These are phyloP conservation scores for Nannospalax galili DNA, from an alignment of 2,113 vertebrate species.

Conservation along the genomic window DNA sequence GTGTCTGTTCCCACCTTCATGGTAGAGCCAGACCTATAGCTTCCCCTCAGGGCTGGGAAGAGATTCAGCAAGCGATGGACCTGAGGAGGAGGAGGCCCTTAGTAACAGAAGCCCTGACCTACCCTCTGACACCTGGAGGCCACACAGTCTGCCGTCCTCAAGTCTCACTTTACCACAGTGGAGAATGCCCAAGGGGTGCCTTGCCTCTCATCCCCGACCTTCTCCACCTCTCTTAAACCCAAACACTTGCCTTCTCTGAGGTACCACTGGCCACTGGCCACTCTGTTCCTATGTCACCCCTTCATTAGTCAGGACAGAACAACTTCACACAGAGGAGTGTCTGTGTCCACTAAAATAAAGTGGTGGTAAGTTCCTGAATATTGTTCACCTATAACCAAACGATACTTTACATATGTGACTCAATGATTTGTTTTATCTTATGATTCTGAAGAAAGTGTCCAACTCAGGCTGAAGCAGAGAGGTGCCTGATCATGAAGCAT, in stretches of 20 bases:
- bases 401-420: not conserved
- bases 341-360: not conserved
- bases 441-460: not conserved
- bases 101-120: fast-evolving
- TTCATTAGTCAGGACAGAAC: fast-evolving
- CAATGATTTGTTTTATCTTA: no score
- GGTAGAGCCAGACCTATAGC: no score
- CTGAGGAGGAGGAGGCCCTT: not conserved
- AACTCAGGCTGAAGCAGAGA: not conserved
- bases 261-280: fast-evolving
- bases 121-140: not conserved
- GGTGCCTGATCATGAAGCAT: not conserved
- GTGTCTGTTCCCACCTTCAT: fast-evolving
- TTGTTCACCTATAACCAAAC: not conserved
- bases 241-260: no score
- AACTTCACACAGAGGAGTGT: not conserved
- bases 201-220: fast-evolving
- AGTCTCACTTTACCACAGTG: no score
- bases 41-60: not conserved
- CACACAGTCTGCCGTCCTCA: no score
- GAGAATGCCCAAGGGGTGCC: no score
- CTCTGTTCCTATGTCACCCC: not conserved
- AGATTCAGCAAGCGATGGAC: fast-evolving
- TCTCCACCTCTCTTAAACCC: not conserved
- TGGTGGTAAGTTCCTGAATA: no score